phyloP scores from a whole-genome alignment of 2,113 vertebrate species.

The Nibea coibor region DNA sequence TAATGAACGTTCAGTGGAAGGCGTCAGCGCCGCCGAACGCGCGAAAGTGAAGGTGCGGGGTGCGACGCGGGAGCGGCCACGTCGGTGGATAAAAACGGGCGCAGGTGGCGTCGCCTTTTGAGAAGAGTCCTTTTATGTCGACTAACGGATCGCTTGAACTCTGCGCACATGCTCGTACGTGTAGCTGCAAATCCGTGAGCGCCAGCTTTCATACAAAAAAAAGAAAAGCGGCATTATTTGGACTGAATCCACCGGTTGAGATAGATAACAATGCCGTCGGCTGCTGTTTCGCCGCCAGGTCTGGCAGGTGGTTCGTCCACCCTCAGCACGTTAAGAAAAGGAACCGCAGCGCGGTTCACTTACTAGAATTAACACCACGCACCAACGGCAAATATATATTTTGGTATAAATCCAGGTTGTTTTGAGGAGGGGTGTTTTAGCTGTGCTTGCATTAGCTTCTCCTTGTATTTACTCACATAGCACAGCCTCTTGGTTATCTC shows the following conservation, averaged over 20 bases:
- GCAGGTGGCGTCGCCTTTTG: constrained; percentile 35
- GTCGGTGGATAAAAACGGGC: constrained; percentile 36
- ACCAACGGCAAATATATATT: constrained; percentile 49
- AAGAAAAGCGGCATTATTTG: constrained; percentile 16
- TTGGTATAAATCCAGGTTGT: constrained; percentile 14
- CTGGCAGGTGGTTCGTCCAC: constrained; percentile 45
- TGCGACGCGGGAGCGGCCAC: background rate
- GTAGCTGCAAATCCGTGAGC: background rate
- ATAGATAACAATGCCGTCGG: constrained; percentile 37
- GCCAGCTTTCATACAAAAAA: background rate
- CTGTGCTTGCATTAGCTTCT: constrained; percentile 35
- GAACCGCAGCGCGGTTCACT: constrained; percentile 31
- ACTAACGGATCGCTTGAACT: constrained; percentile 14
- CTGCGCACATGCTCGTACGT: background rate
- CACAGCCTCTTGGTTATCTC: constrained; percentile 52
- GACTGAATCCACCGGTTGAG: constrained; percentile 19
- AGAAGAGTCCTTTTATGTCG: background rate
- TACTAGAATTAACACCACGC: constrained; percentile 38
- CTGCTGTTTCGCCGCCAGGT: constrained; percentile 38
- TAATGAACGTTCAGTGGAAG: constrained; percentile 71
- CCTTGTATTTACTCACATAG: constrained; percentile 55
- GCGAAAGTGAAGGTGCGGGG: constrained; percentile 34
- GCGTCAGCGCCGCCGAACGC: constrained; percentile 46
- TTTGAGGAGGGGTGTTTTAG: constrained; percentile 11
- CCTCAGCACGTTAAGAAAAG: constrained; percentile 25